Base-by-base conservation (phyloP, 2,797 vertebrate genomes). In the Macrochelys suwanniensis region DNA sequence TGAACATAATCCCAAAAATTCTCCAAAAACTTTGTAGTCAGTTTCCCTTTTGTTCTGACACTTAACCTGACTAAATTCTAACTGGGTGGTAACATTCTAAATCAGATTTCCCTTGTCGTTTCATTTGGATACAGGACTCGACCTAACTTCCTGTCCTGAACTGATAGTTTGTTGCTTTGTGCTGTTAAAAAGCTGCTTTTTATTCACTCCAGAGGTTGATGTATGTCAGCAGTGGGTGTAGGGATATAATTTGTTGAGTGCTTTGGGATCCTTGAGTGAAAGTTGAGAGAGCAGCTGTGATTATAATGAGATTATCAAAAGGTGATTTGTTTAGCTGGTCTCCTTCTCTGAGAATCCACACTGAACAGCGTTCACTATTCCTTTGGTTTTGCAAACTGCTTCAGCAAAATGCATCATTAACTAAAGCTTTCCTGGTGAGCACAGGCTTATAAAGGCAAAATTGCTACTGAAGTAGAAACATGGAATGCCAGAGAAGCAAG, bases 141-240 rank as follows among this genome's bases (percentile, higher is more conserved):
- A 47, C 74, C n/a, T 47, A 45, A 15, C 23, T 45, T 23, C 42
- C 13, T 47, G 25, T 47, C 42, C 19, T 45, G 74, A 76, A 76
- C 42, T 8, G 42, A 26, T 76, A 47, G 26, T 56, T 82, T 71
- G 80, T 37, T 8, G 56, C 0, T 0, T 21, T 37, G 4, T 17
- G n/a, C 51, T 81, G 88, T 28, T 42, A 78, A 89, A 90, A 76
- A 92, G 65, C 42, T 15, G 16, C 68, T 49, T 76, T 76, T 28
- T 83, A 68, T 89, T 88, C 86, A 68, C 11, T 77, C 83, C 49
- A 80, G 89, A 33, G 5, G 0, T 3, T 11, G 81, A 12, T 13
- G 65, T 1, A 57, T n/a, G 47, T 53, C 26, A 61, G 85, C 33
- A 89, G 59, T 83, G 53, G 37, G 21, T 12, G 42, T 80, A 28